Percentiles rank a stretch among this genome's conserved stretches.
Conservation (phyloP, 2,888 invertebrate genomes). For the Fragum sueziense region DNA sequence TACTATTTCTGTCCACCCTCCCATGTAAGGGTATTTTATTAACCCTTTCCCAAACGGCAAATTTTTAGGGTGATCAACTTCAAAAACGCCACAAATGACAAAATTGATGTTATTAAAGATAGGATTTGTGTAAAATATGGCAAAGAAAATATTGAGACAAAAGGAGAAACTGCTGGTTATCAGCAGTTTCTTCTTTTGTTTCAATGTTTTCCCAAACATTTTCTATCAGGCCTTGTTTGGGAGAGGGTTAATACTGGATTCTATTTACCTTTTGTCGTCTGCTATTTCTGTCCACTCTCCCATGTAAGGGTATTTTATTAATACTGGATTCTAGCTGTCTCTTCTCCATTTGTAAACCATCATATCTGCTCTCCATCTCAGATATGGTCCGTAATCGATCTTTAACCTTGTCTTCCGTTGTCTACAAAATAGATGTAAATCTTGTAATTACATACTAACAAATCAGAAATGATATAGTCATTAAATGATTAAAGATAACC, state of each 20-base stretch:
- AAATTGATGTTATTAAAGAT: no score
- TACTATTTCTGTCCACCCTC: constrained; percentile 61
- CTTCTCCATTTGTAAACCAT: constrained; percentile 73
- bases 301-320: constrained; percentile 70
- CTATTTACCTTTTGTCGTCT: constrained; percentile 65
- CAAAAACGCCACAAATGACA: no score
- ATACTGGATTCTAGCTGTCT: constrained; percentile 74
- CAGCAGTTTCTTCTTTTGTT: no score
- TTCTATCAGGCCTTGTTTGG: no score
- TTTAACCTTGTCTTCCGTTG: constrained; percentile 64
- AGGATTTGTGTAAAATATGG: no score
- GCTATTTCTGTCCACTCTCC: constrained; percentile 64
- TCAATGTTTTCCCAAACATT: no score
- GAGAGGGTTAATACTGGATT: background rate
- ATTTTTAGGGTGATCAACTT: no score
- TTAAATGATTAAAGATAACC: no score
- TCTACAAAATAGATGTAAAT: constrained; percentile 10
- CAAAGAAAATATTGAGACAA: background rate
- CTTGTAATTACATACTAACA: no score
- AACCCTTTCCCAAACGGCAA: no score
- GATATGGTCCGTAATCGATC: constrained; percentile 69
- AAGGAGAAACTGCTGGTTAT: constrained; percentile 4
- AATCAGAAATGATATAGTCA: no score
- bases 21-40: constrained; percentile 72
- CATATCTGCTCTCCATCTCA: constrained; percentile 73